These are phyloP conservation scores for Platycheirus albimanus DNA, from an alignment of 2,888 invertebrate genomes.

Conservation along the genomic window DNA sequence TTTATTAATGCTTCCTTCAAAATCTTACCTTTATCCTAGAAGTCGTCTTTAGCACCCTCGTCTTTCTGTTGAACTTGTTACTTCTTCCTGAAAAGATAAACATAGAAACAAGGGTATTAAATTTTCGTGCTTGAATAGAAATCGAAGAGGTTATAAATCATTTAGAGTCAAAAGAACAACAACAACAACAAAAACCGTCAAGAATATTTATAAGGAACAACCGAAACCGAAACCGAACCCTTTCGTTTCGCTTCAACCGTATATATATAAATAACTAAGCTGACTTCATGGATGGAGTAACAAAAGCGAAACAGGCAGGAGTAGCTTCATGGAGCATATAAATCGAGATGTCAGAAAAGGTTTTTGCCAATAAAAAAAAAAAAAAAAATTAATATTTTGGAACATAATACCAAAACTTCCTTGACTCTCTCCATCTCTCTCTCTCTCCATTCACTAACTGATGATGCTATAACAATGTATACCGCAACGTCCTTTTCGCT, in stretches of 20 bases:
- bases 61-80: conserved; percentile 31
- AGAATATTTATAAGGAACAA: conserved; percentile 3
- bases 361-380: neutral
- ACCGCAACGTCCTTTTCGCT: conserved; percentile 14
- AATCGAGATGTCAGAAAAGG: neutral
- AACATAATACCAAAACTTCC: conserved; percentile 14
- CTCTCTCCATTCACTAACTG: too few relatives aligned
- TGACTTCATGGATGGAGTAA: conserved; percentile 37
- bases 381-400: conserved; percentile 3
- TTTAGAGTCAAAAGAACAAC: conserved; percentile 13
- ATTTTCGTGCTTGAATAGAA: conserved; percentile 3
- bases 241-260: too few relatives aligned
- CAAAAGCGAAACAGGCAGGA: neutral
- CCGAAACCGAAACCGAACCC: neutral
- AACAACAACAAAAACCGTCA: neutral
- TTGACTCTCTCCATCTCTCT: neutral
- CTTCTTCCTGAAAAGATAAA: conserved; percentile 49
- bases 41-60: conserved; percentile 50
- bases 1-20: neutral
- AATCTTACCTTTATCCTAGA: conserved; percentile 60
- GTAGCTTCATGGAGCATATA: too few relatives aligned
- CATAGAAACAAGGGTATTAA: neutral
- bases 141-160: conserved; percentile 19
- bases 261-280: neutral
- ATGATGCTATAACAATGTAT: neutral